phyloP scores from a whole-genome alignment of 2,797 vertebrate genomes.

The Nasua narica region DNA sequence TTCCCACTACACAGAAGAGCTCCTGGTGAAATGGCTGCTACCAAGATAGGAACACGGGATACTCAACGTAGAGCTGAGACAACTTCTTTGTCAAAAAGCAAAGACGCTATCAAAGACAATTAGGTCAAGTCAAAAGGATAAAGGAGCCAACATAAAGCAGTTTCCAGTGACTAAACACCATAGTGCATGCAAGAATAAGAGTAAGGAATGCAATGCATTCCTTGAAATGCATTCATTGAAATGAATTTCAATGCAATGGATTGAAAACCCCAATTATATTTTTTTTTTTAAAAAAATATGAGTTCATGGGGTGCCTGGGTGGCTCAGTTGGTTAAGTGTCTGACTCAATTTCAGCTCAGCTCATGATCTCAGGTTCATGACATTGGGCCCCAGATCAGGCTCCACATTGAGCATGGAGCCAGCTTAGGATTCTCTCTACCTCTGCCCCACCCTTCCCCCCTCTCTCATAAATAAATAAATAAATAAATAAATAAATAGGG shows the following conservation, averaged over 20 bases:
- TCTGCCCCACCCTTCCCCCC: no score
- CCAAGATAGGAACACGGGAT: neutral
- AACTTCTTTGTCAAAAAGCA: neutral
- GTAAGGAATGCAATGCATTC: neutral
- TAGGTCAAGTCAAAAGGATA: neutral
- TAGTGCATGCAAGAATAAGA: neutral
- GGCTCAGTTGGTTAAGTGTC: neutral
- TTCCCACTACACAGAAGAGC: neutral
- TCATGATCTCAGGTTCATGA: neutral
- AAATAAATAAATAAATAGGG: no score
- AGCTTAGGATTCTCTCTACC: neutral
- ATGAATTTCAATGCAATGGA: no score
- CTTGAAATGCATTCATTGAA: no score
- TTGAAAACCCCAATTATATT: neutral
- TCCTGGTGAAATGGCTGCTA: neutral
- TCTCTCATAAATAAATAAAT: no score
- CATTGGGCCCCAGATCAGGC: neutral
- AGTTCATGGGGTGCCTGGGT: neutral
- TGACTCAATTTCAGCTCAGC: neutral
- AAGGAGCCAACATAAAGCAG: neutral
- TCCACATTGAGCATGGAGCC: neutral
- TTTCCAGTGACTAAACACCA: neutral
- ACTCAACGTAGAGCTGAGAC: neutral
- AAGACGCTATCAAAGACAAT: neutral
- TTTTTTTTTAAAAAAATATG: neutral